Percentiles rank a stretch among this genome's conserved stretches.
Evolutionary conservation across 53 echinoderm and acorn worm species (phyloP).

Genomic region (Actinopyga echinites): DNA sequence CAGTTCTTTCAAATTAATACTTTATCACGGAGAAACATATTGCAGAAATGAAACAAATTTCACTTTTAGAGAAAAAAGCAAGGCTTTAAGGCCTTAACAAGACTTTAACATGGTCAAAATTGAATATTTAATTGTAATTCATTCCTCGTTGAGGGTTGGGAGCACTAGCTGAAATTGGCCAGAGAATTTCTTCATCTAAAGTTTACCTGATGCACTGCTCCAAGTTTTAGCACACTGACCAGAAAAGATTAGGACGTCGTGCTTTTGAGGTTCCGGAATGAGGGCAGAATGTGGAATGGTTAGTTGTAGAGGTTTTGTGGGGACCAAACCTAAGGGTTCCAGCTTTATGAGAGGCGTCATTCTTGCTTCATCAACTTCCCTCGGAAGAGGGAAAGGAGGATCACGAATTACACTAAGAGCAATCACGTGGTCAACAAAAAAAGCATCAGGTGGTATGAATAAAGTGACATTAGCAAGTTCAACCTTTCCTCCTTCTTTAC

Average conservation of each 20-base stretch:
- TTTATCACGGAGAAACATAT: no score
- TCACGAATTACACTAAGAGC: neutral
- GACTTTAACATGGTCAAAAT: no score
- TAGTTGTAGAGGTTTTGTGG: neutral
- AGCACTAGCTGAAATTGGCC: no score
- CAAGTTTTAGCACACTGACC: neutral
- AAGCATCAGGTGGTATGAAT: neutral
- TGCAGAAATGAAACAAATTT: no score
- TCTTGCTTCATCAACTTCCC: neutral
- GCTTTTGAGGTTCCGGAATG: neutral
- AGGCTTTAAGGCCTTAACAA: no score
- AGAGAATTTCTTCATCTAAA: no score
- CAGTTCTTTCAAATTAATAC: no score
- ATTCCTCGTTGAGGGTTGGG: no score
- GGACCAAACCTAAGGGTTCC: neutral
- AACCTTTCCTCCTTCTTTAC: neutral
- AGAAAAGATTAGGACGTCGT: neutral
- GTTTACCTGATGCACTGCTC: no score
- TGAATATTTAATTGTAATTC: no score
- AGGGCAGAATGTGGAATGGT: neutral
- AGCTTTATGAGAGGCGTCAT: constrained; percentile 26
- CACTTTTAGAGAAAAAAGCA: no score
- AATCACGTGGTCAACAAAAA: neutral
- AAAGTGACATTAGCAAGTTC: neutral
- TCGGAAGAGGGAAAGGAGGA: neutral